Percentiles rank a stretch among this genome's conserved stretches.
Evolutionary conservation across 1,140 invertebrate genomes (phyloP).

Genomic region (Hycleus phaleratus): DNA sequence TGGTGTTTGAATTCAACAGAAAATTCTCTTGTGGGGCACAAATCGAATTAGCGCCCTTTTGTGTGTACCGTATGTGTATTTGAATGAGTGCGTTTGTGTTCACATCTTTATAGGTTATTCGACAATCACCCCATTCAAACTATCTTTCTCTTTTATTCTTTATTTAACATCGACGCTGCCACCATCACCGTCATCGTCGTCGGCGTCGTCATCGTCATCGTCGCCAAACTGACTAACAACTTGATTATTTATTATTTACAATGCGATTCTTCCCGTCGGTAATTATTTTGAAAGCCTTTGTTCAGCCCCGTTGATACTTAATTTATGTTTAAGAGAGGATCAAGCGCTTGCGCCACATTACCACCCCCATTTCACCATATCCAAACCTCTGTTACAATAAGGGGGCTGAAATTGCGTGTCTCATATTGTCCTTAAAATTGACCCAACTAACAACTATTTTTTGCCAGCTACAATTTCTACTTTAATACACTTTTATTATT

Average conservation of each 20-base stretch:
- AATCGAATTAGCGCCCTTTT: conserved; percentile 17
- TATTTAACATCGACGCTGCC: not conserved
- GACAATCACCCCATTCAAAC: no score
- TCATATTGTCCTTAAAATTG: no score
- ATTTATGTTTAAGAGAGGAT: conserved; percentile 21
- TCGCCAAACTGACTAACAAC: conserved; percentile 31
- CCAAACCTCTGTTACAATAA: not conserved
- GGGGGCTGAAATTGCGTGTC: no score
- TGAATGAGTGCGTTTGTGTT: not conserved
- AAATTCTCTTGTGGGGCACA: conserved; percentile 1
- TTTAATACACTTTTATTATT: conserved; percentile 2
- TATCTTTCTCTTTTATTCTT: no score
- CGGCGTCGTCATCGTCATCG: conserved; percentile 16
- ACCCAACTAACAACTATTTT: not conserved
- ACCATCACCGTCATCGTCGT: conserved; percentile 21
- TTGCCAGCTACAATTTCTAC: not conserved
- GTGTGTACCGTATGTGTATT: no score
- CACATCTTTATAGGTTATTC: conserved; percentile 5
- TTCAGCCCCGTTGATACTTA: conserved; percentile 27
- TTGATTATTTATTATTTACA: conserved; percentile 33
- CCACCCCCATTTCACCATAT: not conserved
- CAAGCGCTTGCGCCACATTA: not conserved
- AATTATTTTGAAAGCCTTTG: conserved; percentile 34
- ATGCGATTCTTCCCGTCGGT: conserved; percentile 26
- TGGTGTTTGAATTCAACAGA: no score